A percentile compares a stretch with the other conserved stretches of the same genome.
Evolutionary conservation across 1,140 invertebrate genomes (phyloP).

Genomic region (Temnothorax longispinosus): DNA sequence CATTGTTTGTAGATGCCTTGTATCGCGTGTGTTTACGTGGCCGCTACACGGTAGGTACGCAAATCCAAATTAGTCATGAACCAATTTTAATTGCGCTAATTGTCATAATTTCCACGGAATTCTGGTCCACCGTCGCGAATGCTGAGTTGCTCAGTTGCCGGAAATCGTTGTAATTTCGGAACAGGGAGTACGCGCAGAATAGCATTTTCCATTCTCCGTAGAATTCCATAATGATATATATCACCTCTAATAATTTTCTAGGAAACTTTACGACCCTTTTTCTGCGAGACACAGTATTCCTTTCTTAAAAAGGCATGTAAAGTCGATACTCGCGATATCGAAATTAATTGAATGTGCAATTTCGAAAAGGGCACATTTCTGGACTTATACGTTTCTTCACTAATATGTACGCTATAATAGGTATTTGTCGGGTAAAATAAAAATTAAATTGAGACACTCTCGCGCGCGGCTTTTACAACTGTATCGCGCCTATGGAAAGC

Average conservation of each 20-base stretch:
- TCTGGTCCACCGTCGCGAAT: background rate
- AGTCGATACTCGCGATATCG: too few species aligned
- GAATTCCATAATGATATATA: conserved; percentile 42
- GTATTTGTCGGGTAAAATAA: too few species aligned
- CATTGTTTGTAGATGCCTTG: background rate
- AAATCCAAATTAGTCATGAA: conserved; percentile 46
- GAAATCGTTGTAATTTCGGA: conserved; percentile 29
- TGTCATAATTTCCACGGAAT: conserved; percentile 48
- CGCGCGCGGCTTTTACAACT: too few species aligned
- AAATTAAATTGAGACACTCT: too few species aligned
- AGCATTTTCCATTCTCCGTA: background rate
- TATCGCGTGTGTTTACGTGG: background rate
- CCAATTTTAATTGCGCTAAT: conserved; percentile 59
- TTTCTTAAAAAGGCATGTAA: too few species aligned
- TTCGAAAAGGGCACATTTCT: too few species aligned
- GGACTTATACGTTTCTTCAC: too few species aligned
- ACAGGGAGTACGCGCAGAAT: background rate
- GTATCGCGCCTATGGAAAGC: too few species aligned
- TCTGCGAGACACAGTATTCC: conserved; percentile 14
- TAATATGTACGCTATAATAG: too few species aligned
- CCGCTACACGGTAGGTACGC: background rate
- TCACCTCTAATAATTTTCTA: conserved; percentile 48
- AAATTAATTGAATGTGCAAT: too few species aligned
- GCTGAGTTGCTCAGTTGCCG: background rate
- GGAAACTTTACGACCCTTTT: conserved; percentile 46